phyloP scores from a whole-genome alignment of 1,140 invertebrate species.

The Euwallacea fornicatus region DNA sequence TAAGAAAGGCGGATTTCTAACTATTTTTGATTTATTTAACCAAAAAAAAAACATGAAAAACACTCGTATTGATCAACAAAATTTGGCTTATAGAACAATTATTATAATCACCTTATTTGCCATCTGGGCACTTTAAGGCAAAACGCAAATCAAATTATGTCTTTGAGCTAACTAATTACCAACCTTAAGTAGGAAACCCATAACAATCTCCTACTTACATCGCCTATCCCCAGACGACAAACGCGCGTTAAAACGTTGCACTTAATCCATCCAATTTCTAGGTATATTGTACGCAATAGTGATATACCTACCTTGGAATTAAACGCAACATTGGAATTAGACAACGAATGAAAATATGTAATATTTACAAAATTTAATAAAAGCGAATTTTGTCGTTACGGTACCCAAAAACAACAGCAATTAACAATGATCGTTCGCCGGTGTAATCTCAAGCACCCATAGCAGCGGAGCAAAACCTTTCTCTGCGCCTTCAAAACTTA shows the following conservation, averaged over 20 bases:
- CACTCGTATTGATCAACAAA: constrained; percentile 26
- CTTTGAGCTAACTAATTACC: background rate
- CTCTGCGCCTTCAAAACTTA: no score
- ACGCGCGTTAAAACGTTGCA: no score
- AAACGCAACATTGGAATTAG: background rate
- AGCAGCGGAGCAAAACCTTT: no score
- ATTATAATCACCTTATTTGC: no score
- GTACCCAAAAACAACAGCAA: no score
- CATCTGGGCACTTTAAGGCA: background rate
- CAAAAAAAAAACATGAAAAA: constrained; percentile 35
- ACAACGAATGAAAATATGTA: background rate
- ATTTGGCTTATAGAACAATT: constrained; percentile 18
- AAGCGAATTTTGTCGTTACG: no score
- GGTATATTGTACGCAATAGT: background rate
- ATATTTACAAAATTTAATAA: no score
- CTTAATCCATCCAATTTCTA: no score
- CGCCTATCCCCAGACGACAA: no score
- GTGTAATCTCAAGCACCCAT: no score
- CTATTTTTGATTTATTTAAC: constrained; percentile 32
- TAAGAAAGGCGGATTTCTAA: constrained; percentile 6
- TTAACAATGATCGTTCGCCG: no score
- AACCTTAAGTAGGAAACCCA: background rate
- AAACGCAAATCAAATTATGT: background rate
- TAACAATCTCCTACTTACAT: no score
- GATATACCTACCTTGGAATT: background rate